phyloP scores from a whole-genome alignment of 1,140 invertebrate genomes.

The Mactra quadrangularis region DNA sequence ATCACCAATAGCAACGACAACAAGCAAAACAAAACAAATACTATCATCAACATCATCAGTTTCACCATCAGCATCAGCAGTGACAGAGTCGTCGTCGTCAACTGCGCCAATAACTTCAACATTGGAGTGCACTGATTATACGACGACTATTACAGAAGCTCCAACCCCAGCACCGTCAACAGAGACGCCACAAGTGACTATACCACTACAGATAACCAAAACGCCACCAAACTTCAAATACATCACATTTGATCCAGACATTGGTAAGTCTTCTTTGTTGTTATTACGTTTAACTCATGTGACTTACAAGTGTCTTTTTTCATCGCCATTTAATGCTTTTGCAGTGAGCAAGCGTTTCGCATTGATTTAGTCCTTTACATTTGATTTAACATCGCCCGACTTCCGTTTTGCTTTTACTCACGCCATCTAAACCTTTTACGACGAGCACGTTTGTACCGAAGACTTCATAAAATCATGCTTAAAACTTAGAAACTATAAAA shows the following conservation, averaged over 20 bases:
- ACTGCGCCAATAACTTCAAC: background rate
- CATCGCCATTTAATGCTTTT: too few relatives aligned
- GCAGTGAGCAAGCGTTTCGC: too few relatives aligned
- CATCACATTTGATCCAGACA: background rate
- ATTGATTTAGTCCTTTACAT: too few relatives aligned
- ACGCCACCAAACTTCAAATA: background rate
- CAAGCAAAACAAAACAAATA: conserved; percentile 9
- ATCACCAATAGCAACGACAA: conserved; percentile 20
- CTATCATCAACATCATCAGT: conserved; percentile 5
- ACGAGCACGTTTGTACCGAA: too few relatives aligned
- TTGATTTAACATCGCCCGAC: too few relatives aligned
- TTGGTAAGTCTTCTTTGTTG: conserved; percentile 14
- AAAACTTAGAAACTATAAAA: too few relatives aligned
- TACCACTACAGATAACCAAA: background rate
- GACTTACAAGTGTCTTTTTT: too few relatives aligned
- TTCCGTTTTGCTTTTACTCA: too few relatives aligned
- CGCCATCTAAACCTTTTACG: too few relatives aligned
- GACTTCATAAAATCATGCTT: too few relatives aligned
- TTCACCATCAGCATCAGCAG: conserved; percentile 25
- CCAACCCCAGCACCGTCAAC: too few relatives aligned
- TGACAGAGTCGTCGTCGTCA: background rate
- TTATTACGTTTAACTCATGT: background rate
- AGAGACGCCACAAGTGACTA: background rate
- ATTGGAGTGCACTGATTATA: background rate
- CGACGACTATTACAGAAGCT: background rate